Percentiles rank a stretch among this genome's conserved stretches.
Evolutionary conservation across 2,113 vertebrate species (phyloP).

Genomic region (Stercorarius parasiticus): DNA sequence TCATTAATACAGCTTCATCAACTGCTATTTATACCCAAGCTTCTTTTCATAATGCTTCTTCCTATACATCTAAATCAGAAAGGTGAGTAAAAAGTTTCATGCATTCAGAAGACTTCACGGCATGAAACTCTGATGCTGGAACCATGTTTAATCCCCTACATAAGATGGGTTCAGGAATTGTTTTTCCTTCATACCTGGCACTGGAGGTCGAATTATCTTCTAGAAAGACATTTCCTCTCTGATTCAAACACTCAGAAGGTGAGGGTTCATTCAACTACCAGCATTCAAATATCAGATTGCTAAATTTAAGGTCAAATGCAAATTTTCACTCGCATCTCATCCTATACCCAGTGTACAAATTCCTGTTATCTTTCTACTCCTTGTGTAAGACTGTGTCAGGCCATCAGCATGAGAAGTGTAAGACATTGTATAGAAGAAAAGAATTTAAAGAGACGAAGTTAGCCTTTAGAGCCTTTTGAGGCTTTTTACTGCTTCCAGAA

Average conservation of each 20-base stretch:
- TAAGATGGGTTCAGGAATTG: background rate
- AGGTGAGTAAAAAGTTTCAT: background rate
- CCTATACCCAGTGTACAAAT: background rate
- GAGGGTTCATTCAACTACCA: background rate
- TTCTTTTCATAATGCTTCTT: background rate
- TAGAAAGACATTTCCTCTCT: background rate
- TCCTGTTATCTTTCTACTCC: background rate
- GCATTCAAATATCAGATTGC: background rate
- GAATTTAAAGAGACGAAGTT: background rate
- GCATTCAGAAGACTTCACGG: background rate
- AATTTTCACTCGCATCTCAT: background rate
- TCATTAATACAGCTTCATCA: background rate
- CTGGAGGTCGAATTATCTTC: background rate
- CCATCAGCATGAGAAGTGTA: background rate
- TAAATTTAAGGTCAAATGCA: background rate
- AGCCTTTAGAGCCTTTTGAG: background rate
- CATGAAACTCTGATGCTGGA: background rate
- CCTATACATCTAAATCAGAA: background rate
- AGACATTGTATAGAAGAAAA: background rate
- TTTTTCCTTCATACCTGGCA: background rate
- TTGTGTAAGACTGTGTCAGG: accelerated
- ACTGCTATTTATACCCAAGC: background rate
- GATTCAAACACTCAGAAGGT: background rate
- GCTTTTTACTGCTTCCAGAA: background rate
- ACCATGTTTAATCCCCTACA: accelerated